Conservation (phyloP, 1,140 invertebrate genomes). For the Magallana angulata region DNA sequence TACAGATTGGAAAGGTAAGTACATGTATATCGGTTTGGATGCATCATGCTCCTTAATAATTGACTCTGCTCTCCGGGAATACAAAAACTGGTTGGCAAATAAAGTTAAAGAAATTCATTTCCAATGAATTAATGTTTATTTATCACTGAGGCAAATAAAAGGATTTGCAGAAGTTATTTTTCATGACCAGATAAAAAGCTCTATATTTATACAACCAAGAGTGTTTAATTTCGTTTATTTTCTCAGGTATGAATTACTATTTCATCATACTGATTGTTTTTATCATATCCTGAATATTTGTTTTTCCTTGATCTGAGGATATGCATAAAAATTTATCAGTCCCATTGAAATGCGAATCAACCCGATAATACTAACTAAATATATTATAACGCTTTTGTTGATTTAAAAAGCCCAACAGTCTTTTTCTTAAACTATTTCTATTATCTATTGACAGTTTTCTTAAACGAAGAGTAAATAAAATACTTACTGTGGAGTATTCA, state of each 20-base stretch:
- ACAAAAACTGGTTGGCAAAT: conserved; percentile 45
- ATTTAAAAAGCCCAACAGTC: no score
- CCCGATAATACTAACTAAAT: not conserved
- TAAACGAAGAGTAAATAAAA: not conserved
- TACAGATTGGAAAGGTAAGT: conserved; percentile 71
- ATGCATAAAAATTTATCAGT: not conserved
- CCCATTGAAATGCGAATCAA: not conserved
- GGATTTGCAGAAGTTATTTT: not conserved
- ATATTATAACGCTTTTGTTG: not conserved
- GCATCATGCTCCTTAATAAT: conserved; percentile 54
- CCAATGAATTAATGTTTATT: not conserved
- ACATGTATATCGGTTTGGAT: conserved; percentile 66
- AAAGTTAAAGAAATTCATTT: not conserved
- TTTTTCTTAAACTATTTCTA: not conserved
- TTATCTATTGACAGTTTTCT: not conserved
- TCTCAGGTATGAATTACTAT: not conserved
- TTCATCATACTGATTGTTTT: not conserved
- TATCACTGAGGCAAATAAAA: not conserved
- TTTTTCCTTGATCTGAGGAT: no score
- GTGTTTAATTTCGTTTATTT: not conserved
- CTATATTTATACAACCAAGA: not conserved
- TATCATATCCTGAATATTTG: not conserved
- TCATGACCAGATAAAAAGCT: not conserved
- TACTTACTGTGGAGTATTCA: conserved; percentile 51
- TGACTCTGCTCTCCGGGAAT: conserved; percentile 47